phyloP scores from a whole-genome alignment of 2,888 invertebrate species.

The Quadroppia sp. region DNA sequence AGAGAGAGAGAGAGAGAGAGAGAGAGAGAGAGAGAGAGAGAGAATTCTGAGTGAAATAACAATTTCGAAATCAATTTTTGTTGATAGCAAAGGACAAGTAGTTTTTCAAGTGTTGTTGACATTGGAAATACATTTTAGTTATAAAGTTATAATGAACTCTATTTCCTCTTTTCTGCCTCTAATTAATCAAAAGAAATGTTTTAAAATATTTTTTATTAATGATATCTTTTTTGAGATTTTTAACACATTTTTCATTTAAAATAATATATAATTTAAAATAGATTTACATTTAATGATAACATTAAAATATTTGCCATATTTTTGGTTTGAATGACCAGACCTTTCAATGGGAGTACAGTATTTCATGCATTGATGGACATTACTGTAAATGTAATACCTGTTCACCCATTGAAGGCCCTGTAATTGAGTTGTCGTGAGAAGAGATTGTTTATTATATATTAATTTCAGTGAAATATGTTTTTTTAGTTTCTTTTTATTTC shows the following conservation, averaged over 20 bases:
- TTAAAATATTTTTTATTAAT: no score
- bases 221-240: no score
- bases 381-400: neutral
- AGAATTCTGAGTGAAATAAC: neutral
- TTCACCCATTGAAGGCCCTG: neutral
- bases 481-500: neutral
- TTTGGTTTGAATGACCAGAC: neutral
- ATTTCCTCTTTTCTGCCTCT: neutral
- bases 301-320: neutral
- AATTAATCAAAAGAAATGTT: neutral
- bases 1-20: no score
- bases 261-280: neutral
- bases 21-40: neutral
- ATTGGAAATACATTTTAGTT: neutral
- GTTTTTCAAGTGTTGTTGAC: neutral
- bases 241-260: no score
- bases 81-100: conserved; percentile 23
- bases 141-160: conserved; percentile 18
- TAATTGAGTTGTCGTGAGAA: neutral
- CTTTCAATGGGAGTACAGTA: neutral
- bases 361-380: neutral
- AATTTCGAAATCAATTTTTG: neutral
- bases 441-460: neutral
- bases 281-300: neutral
- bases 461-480: neutral